These are phyloP conservation scores for Drosophila lacertosa DNA, from an alignment of 1,140 invertebrate genomes.

Conservation along the genomic window DNA sequence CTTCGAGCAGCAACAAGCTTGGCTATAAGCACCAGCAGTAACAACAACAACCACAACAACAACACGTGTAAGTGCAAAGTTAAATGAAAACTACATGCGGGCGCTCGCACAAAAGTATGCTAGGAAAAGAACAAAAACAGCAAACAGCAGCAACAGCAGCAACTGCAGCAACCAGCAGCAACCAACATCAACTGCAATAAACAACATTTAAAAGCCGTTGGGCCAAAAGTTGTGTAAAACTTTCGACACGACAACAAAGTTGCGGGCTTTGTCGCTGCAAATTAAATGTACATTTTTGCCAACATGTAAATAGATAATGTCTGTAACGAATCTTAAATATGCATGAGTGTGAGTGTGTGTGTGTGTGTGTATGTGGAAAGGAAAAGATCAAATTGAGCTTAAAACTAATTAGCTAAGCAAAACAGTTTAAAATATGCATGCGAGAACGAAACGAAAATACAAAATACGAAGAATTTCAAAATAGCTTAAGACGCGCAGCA, in stretches of 20 bases:
- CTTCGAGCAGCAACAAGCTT: slow-evolving; percentile 70
- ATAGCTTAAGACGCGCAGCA: slow-evolving; percentile 71
- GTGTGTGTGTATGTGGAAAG: slow-evolving; percentile 20
- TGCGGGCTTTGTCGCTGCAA: slow-evolving; percentile 67
- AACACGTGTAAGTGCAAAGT: slow-evolving; percentile 72
- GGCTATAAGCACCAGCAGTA: slow-evolving; percentile 61
- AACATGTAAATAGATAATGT: slow-evolving; percentile 80
- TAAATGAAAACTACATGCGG: slow-evolving; percentile 75
- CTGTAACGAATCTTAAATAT: slow-evolving; percentile 36
- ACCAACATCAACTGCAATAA: slow-evolving; percentile 69
- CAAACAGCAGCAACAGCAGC: slow-evolving; percentile 7
- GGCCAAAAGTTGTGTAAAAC: slow-evolving; percentile 63
- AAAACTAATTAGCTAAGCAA: slow-evolving; percentile 71
- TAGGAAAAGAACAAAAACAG: slow-evolving; percentile 19
- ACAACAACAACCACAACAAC: slow-evolving; percentile 41
- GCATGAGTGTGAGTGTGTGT: slow-evolving; percentile 4
- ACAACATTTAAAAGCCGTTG: slow-evolving; percentile 78
- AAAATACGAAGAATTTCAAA: slow-evolving; percentile 20
- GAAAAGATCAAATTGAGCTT: slow-evolving; percentile 40
- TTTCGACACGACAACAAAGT: slow-evolving; percentile 41
- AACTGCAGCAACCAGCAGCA: slow-evolving; percentile 9
- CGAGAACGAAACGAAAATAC: slow-evolving; percentile 18
- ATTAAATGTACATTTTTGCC: slow-evolving; percentile 78
- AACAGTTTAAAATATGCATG: slow-evolving; percentile 40
- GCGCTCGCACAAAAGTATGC: slow-evolving; percentile 60